Percentiles rank a stretch among this genome's conserved stretches.
Conservation (phyloP, 2,888 invertebrate species). For the Ellobium chinense region DNA sequence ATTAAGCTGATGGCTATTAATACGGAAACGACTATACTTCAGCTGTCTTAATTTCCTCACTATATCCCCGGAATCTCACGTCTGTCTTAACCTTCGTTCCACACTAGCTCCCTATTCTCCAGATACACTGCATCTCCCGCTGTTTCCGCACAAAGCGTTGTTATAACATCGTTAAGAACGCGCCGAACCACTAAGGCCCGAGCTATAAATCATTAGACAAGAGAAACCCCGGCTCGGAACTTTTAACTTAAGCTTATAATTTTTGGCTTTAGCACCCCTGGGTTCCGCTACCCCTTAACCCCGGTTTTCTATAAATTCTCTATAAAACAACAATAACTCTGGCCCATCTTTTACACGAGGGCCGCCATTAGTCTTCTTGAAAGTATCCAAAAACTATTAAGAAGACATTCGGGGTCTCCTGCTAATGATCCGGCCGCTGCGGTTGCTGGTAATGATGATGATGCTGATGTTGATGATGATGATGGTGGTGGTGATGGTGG, state of each 20-base stretch:
- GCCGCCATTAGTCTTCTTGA: constrained; percentile 1
- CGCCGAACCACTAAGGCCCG: too few species aligned
- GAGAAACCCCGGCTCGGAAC: neutral
- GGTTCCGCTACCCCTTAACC: too few species aligned
- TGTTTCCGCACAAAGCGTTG: neutral
- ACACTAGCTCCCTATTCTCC: too few species aligned
- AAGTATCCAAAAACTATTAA: neutral
- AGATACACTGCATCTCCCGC: too few species aligned
- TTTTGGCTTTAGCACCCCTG: neutral
- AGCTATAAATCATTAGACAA: constrained; percentile 16
- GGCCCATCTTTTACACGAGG: neutral
- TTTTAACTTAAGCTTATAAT: constrained; percentile 1
- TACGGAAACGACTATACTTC: too few species aligned
- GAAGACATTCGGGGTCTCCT: neutral
- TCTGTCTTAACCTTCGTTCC: too few species aligned
- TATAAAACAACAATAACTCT: constrained; percentile 17
- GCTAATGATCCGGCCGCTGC: neutral
- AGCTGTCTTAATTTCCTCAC: too few species aligned
- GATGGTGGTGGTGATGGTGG: neutral
- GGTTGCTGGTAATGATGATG: neutral
- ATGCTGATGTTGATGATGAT: neutral
- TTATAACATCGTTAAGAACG: neutral
- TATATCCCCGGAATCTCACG: too few species aligned
- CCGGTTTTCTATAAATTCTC: neutral
- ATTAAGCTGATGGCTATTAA: too few species aligned